phyloP scores from a whole-genome alignment of 2,797 vertebrate genomes.

The Pangasius sanitwongsei region DNA sequence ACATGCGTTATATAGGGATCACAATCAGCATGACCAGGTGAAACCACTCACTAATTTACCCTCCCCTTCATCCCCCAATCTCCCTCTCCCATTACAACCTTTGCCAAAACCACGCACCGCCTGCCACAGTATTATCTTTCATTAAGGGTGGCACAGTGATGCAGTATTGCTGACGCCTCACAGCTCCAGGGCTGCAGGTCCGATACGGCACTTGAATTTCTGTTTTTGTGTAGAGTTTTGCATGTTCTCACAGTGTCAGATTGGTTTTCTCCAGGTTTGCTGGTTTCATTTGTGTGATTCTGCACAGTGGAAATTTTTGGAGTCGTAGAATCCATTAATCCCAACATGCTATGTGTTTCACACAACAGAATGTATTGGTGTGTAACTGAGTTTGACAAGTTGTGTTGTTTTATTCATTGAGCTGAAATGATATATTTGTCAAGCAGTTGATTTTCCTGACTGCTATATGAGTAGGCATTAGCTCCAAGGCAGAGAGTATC shows the following conservation, averaged over 20 bases:
- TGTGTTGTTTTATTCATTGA: conserved; percentile 12
- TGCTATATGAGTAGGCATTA: neutral
- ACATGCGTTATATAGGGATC: neutral
- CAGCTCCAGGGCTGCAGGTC: neutral
- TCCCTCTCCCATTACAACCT: neutral
- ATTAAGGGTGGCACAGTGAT: neutral
- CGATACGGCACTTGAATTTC: neutral
- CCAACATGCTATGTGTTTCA: neutral
- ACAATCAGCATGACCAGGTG: neutral
- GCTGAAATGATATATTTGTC: conserved; percentile 26
- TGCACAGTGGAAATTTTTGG: neutral
- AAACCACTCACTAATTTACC: neutral
- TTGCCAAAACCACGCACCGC: neutral
- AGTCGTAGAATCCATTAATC: neutral
- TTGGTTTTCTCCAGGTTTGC: neutral
- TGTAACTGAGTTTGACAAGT: conserved; percentile 15
- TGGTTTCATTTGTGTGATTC: neutral
- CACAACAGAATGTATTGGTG: neutral
- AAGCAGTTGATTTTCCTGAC: neutral
- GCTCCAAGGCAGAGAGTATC: neutral
- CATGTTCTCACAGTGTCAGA: neutral
- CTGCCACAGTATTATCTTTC: neutral
- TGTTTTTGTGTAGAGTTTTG: neutral
- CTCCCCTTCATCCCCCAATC: neutral
- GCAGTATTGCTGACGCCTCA: neutral